These are phyloP conservation scores for Echinometra lucunter DNA, from an alignment of 53 echinoderm and acorn worm species.

Conservation along the genomic window DNA sequence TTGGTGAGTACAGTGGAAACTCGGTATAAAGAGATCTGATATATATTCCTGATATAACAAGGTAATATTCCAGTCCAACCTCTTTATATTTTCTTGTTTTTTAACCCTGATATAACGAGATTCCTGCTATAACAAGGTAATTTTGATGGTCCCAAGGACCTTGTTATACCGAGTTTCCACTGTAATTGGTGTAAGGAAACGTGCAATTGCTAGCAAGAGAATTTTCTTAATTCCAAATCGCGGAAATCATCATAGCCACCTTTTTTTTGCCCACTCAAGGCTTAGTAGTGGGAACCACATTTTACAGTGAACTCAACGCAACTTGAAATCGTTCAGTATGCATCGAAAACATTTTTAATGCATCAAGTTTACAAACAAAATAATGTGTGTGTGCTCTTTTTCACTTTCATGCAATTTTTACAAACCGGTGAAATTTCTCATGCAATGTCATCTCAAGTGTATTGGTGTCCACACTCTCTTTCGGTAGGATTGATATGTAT, in stretches of 20 bases:
- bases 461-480: neutral
- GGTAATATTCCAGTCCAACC: too few species aligned
- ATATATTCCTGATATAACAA: too few species aligned
- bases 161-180: too few species aligned
- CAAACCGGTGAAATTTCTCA: neutral
- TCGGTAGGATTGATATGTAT: neutral
- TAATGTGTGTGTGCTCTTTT: slow-evolving; percentile 24
- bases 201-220: neutral
- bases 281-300: neutral
- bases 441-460: neutral
- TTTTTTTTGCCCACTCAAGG: neutral
- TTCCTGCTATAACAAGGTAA: too few species aligned
- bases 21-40: too few species aligned
- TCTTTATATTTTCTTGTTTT: too few species aligned
- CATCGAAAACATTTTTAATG: neutral
- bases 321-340: neutral
- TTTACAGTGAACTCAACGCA: neutral
- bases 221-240: neutral
- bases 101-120: too few species aligned
- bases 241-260: neutral
- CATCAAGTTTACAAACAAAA: neutral
- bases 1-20: slow-evolving; percentile 34
- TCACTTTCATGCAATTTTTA: slow-evolving; percentile 46
- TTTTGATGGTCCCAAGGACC: too few species aligned
- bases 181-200: neutral